These are phyloP conservation scores for Leptoclinus maculatus DNA, from an alignment of 2,797 vertebrate genomes.

Conservation along the genomic window DNA sequence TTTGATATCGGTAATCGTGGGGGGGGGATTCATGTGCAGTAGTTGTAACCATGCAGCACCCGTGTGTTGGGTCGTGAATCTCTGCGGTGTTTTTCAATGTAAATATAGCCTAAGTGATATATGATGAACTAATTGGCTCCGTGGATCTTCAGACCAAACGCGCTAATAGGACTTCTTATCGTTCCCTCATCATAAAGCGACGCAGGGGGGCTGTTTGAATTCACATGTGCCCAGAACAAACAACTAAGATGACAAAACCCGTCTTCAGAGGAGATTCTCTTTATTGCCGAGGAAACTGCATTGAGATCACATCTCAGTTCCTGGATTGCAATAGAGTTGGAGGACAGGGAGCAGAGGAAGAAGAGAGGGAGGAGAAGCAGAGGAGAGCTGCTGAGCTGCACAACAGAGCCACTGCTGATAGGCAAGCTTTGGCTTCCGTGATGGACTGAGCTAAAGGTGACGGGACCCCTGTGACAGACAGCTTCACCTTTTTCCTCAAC, in stretches of 20 bases:
- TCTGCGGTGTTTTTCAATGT: slow-evolving; percentile 12
- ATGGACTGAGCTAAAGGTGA: slow-evolving; percentile 75
- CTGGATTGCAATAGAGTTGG: slow-evolving; percentile 74
- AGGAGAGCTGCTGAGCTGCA: slow-evolving; percentile 64
- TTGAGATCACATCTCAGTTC: slow-evolving; percentile 66
- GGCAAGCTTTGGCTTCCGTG: slow-evolving; percentile 65
- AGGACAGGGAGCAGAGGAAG: slow-evolving; percentile 63
- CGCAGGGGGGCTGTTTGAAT: slow-evolving; percentile 58
- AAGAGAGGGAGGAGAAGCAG: slow-evolving; percentile 67
- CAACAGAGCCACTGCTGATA: slow-evolving; percentile 51
- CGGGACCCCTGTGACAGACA: slow-evolving; percentile 45
- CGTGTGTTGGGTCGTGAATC: background rate
- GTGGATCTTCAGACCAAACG: slow-evolving; percentile 34
- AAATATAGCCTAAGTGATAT: background rate
- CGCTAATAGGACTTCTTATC: slow-evolving; percentile 47
- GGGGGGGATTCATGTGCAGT: slow-evolving; percentile 15
- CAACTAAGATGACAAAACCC: slow-evolving; percentile 79
- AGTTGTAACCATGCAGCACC: slow-evolving; percentile 10
- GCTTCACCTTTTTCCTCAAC: slow-evolving; percentile 19
- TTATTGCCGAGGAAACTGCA: slow-evolving; percentile 72
- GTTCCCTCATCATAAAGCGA: slow-evolving; percentile 36
- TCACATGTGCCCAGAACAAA: slow-evolving; percentile 63
- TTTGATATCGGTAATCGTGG: background rate
- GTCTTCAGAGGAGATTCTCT: slow-evolving; percentile 59
- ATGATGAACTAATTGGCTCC: slow-evolving; percentile 50